Percentiles rank a stretch among this genome's conserved stretches.
These are phyloP conservation scores for Eunapius fragilis DNA, from an alignment of 37 sponge, comb jelly and placozoan species.

Conservation along the genomic window DNA sequence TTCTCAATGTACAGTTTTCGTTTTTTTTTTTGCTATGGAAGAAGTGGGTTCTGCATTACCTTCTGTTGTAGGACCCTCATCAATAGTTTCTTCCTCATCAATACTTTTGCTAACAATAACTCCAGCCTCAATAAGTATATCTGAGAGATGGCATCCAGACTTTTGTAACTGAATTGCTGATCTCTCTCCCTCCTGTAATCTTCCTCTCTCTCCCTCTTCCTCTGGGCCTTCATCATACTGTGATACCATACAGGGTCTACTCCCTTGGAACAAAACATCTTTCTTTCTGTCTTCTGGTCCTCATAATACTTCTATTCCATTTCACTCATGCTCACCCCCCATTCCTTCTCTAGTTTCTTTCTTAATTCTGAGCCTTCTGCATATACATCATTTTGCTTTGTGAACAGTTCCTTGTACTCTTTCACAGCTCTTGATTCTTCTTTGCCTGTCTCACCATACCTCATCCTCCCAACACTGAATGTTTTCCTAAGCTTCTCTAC, in stretches of 20 bases:
- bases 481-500: not conserved
- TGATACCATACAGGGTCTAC: not conserved
- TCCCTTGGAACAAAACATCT: not conserved
- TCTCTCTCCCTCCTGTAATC: not conserved
- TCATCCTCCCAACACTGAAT: not conserved
- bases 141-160: not conserved
- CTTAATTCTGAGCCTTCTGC: not conserved
- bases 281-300: not conserved
- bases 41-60: not conserved
- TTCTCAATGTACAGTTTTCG: not conserved
- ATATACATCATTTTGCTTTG: not conserved
- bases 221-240: too few relatives aligned
- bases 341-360: not conserved
- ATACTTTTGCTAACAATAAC: not conserved
- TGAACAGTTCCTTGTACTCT: not conserved
- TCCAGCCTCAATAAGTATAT: not conserved
- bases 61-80: not conserved
- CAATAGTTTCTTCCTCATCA: not conserved
- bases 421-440: not conserved
- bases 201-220: too few relatives aligned
- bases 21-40: not conserved
- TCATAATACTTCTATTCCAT: not conserved
- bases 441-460: not conserved
- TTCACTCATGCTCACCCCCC: not conserved
- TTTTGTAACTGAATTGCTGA: not conserved